These are phyloP conservation scores for Noctua pronuba DNA, from an alignment of 2,888 invertebrate species.

Conservation along the genomic window DNA sequence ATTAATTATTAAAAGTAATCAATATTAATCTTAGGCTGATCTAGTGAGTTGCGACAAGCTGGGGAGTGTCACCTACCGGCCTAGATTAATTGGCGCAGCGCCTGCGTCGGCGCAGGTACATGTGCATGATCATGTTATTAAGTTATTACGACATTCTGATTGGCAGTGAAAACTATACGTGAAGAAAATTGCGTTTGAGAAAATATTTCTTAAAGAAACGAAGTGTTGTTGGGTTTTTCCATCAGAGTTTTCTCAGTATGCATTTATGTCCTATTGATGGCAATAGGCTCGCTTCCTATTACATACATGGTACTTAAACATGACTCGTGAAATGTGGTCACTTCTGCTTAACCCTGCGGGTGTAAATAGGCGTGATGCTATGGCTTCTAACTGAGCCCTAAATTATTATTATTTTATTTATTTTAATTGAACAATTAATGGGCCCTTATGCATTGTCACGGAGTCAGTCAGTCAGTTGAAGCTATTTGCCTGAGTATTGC, in stretches of 20 bases:
- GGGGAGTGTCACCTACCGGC: conserved; percentile 48
- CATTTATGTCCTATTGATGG: neutral
- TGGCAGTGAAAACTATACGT: conserved; percentile 41
- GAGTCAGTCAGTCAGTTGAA: neutral
- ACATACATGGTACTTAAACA: neutral
- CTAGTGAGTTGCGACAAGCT: conserved; percentile 35
- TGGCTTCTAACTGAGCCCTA: neutral
- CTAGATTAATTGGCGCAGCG: conserved; percentile 44
- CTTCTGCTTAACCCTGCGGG: neutral
- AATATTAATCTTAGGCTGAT: conserved; percentile 30
- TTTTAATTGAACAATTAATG: neutral
- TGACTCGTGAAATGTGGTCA: neutral
- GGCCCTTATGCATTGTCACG: neutral
- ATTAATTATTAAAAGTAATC: conserved; percentile 34
- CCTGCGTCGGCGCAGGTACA: conserved; percentile 12
- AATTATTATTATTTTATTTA: neutral
- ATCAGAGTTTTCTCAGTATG: neutral
- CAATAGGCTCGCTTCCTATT: neutral
- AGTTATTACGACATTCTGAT: conserved; percentile 25
- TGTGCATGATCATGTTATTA: conserved; percentile 23
- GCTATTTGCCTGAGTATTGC: neutral
- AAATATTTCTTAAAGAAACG: neutral
- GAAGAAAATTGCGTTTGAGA: neutral
- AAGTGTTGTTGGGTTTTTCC: neutral
- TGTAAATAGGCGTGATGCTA: neutral